Conservation (phyloP, 2,888 invertebrate genomes). For the Microplitis deprimator region DNA sequence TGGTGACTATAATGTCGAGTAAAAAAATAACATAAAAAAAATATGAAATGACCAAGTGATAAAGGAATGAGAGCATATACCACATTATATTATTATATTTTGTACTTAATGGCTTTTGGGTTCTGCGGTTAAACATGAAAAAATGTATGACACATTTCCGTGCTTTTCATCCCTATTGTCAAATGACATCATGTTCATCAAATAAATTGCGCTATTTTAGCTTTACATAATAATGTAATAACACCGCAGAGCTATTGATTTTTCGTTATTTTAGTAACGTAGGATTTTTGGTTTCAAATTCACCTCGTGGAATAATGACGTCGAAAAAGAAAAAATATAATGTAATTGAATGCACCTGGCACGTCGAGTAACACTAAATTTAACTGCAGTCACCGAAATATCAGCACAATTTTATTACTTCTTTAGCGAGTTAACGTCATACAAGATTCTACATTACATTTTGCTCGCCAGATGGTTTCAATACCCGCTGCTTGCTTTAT, state of each 20-base stretch:
- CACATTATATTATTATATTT: slow-evolving; percentile 18
- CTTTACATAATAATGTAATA: slow-evolving; percentile 14
- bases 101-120: slow-evolving; percentile 17
- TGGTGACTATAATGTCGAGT: slow-evolving; percentile 47
- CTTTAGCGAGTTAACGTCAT: slow-evolving; percentile 47
- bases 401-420: slow-evolving; percentile 52
- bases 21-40: slow-evolving; percentile 20
- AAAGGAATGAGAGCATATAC: background rate
- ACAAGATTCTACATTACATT: slow-evolving; percentile 28
- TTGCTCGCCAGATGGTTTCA: slow-evolving; percentile 44
- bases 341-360: slow-evolving; percentile 19
- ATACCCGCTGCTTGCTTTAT: slow-evolving; percentile 36
- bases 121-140: slow-evolving; percentile 13
- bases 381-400: slow-evolving; percentile 46
- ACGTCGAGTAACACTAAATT: slow-evolving; percentile 33
- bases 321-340: no score
- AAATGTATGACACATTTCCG: slow-evolving; percentile 13
- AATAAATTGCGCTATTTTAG: slow-evolving; percentile 12
- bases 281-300: background rate
- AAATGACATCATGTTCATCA: slow-evolving; percentile 1
- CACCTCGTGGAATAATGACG: background rate
- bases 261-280: no score
- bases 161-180: slow-evolving; percentile 22
- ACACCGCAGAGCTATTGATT: background rate
- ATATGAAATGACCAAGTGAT: slow-evolving; percentile 24